Conservation (phyloP, 2,888 invertebrate species). For the Idaea biselata region DNA sequence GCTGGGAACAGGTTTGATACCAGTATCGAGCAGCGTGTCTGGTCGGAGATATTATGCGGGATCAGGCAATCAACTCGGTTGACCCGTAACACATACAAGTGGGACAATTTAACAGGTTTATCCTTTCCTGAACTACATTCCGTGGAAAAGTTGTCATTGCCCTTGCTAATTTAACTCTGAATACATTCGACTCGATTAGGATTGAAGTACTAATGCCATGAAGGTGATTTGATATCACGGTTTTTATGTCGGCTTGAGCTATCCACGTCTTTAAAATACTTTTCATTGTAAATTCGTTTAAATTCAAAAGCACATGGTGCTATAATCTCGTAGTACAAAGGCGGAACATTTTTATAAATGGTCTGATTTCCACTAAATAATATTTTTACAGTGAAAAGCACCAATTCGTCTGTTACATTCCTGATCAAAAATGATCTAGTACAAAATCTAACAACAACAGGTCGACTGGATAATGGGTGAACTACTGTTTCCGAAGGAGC, state of each 20-base stretch:
- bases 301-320: slow-evolving; percentile 53
- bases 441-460: slow-evolving; percentile 49
- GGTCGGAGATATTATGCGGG: slow-evolving; percentile 65
- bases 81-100: slow-evolving; percentile 68
- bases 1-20: slow-evolving; percentile 6
- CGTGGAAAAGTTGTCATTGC: slow-evolving; percentile 34
- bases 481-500: slow-evolving; percentile 48
- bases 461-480: slow-evolving; percentile 33
- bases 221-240: neutral
- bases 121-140: slow-evolving; percentile 55
- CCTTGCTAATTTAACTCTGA: slow-evolving; percentile 9
- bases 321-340: slow-evolving; percentile 62
- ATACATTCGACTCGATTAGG: neutral
- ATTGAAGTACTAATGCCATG: neutral
- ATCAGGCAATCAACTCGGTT: slow-evolving; percentile 59
- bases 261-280: slow-evolving; percentile 35
- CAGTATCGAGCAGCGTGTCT: slow-evolving; percentile 46
- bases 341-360: slow-evolving; percentile 53
- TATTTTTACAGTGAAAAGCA: slow-evolving; percentile 62
- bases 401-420: slow-evolving; percentile 40
- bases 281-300: slow-evolving; percentile 43
- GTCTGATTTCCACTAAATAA: slow-evolving; percentile 42
- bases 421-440: slow-evolving; percentile 32
- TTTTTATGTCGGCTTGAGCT: slow-evolving; percentile 13
- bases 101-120: slow-evolving; percentile 59